Percentiles rank a stretch among this genome's conserved stretches.
Conservation (phyloP, 2,113 vertebrate species). For the Globicephala melas region DNA sequence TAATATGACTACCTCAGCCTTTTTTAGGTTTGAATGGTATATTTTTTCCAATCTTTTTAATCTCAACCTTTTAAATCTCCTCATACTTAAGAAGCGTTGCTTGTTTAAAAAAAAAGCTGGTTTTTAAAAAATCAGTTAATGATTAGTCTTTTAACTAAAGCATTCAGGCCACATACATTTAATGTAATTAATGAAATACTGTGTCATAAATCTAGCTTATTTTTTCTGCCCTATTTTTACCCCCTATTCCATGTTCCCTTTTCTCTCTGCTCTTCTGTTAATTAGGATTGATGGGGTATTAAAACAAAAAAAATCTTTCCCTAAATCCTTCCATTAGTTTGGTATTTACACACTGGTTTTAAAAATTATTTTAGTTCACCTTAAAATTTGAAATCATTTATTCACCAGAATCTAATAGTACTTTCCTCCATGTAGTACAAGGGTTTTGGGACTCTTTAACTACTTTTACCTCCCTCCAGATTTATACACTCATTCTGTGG, state of each 20-base stretch:
- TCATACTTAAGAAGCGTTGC: neutral
- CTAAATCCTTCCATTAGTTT: neutral
- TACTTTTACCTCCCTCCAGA: neutral
- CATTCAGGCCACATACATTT: neutral
- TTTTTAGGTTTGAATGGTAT: neutral
- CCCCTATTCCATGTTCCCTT: neutral
- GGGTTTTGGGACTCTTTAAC: neutral
- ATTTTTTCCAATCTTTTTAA: neutral
- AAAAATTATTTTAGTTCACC: constrained; percentile 12
- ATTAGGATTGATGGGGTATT: neutral
- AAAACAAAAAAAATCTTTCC: neutral
- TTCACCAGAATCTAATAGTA: neutral
- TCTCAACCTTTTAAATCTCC: neutral
- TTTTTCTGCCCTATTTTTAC: neutral
- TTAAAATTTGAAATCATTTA: neutral
- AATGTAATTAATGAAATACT: neutral
- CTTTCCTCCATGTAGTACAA: neutral
- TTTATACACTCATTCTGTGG: neutral
- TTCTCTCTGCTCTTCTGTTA: neutral
- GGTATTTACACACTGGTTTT: neutral
- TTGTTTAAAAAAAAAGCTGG: neutral
- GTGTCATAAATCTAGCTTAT: neutral
- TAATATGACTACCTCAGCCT: neutral
- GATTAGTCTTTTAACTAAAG: neutral
- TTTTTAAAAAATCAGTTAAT: neutral